Evolutionary conservation across 2,888 invertebrate species (phyloP), one percentile per base, ranked within the genome.

Genomic region (Tipula lateralis): DNA sequence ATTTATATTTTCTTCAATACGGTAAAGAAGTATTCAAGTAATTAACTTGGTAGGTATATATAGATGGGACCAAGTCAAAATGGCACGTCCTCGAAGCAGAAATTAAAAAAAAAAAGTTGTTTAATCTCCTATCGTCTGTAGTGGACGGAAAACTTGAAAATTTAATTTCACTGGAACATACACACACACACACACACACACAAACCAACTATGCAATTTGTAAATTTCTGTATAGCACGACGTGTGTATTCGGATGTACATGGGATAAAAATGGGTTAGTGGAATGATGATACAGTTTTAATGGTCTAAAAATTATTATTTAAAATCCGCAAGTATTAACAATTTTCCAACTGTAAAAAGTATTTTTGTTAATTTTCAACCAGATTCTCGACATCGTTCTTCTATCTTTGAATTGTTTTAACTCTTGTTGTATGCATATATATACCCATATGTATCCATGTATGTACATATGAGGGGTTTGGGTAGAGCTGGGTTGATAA

Each of bases 271-370:
- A 39, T 39, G 39, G 39, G 4, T 13, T 13, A 39, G n/a, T n/a
- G n/a, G n/a, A n/a, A n/a, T n/a, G n/a, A 39, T 13, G 13, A 39
- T 13, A 39, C 9, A 39, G 13, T 24, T 24, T 66, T 24, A 66
- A 44, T 66, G 66, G 66, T 66, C 66, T 66, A 24, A 66, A 66
- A 24, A 66, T 66, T 66, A 66, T 66, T 66, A 66, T 66, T 66
- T 66, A 66, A 66, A 66, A 66, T 66, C 66, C 66, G 66, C 66
- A 66, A 24, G 66, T 66, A 66, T 66, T 66, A 66, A 66, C 66
- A 66, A 13, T 66, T 66, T 66, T 24, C 66, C 66, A 19, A 24
- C 24, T 24, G 66, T 19, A 66, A 9, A 24, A 66, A 66, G 2
- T 44, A 2, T 66, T 66, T 24, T 66, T 66, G 66, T 66, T 66